Evolutionary conservation across 2,113 vertebrate species (phyloP).

Genomic region (Halcyon senegalensis): DNA sequence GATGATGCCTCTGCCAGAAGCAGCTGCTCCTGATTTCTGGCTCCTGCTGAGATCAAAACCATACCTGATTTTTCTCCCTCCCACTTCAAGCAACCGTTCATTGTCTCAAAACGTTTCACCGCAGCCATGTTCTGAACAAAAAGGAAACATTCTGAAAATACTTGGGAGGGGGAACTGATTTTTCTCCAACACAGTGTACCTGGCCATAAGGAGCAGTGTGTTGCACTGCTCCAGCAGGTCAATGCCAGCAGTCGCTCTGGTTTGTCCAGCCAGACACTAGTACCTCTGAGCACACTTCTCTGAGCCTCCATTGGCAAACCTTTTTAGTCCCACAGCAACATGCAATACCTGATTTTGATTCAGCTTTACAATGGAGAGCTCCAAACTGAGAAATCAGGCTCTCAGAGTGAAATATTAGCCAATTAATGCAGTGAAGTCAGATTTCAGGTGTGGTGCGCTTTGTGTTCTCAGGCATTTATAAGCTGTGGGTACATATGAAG

Average conservation of each 20-base stretch:
- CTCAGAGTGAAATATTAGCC: not conserved
- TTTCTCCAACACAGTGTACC: not conserved
- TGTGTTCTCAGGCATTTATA: not conserved
- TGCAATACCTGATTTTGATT: not conserved
- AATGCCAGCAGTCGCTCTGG: not conserved
- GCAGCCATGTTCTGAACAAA: not conserved
- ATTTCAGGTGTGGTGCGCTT: not conserved
- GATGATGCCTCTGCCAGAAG: not conserved
- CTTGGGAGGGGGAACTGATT: not conserved
- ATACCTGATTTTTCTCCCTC: not conserved
- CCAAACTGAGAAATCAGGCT: not conserved
- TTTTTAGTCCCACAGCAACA: not conserved
- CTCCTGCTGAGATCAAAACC: conserved; percentile 44
- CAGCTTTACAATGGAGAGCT: not conserved
- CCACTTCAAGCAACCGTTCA: not conserved
- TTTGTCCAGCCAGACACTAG: not conserved
- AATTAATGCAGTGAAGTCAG: not conserved
- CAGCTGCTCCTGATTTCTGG: not conserved
- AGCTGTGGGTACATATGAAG: not conserved
- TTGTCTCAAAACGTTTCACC: not conserved
- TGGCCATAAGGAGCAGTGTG: not conserved
- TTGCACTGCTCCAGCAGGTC: not conserved
- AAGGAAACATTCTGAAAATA: not conserved
- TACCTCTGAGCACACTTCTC: not conserved
- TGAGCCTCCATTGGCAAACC: accelerated